Evolutionary conservation across 1,140 invertebrate species (phyloP).

Genomic region (Chymomyza costata): DNA sequence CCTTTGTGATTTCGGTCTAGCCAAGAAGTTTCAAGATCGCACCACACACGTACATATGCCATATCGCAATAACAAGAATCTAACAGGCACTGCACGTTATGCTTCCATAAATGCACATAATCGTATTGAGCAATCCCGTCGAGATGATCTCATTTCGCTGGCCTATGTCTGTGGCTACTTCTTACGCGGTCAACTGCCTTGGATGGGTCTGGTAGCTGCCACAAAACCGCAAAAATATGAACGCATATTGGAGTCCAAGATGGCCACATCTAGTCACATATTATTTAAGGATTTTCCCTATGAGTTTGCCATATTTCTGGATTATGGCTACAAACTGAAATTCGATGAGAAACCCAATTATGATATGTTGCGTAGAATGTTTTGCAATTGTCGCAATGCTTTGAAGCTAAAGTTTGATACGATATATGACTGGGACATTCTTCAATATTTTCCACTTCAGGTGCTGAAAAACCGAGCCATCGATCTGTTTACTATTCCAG

Average conservation of each 20-base stretch:
- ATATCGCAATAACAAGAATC: slow-evolving; percentile 96
- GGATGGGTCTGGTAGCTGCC: slow-evolving; percentile 93
- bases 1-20: slow-evolving; percentile 96
- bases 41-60: slow-evolving; percentile 90
- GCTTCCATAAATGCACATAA: slow-evolving; percentile 97
- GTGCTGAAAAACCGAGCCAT: slow-evolving; percentile 31
- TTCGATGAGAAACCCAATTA: slow-evolving; percentile 97
- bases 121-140: slow-evolving; percentile 90
- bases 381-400: slow-evolving; percentile 89
- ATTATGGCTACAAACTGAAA: slow-evolving; percentile 93
- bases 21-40: slow-evolving; percentile 94
- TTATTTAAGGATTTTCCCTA: slow-evolving; percentile 95
- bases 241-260: slow-evolving; percentile 97
- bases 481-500: background rate
- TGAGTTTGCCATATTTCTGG: slow-evolving; percentile 98
- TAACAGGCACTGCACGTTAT: slow-evolving; percentile 96
- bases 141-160: slow-evolving; percentile 96
- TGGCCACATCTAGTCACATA: slow-evolving; percentile 93
- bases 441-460: slow-evolving; percentile 88
- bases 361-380: slow-evolving; percentile 94
- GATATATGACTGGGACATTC: slow-evolving; percentile 99
- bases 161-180: slow-evolving; percentile 98
- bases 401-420: slow-evolving; percentile 90
- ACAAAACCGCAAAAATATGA: slow-evolving; percentile 98
- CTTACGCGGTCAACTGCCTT: slow-evolving; percentile 92